Evolutionary conservation across 2,888 invertebrate species (phyloP).

Genomic region (Rhabditophanes sp.): DNA sequence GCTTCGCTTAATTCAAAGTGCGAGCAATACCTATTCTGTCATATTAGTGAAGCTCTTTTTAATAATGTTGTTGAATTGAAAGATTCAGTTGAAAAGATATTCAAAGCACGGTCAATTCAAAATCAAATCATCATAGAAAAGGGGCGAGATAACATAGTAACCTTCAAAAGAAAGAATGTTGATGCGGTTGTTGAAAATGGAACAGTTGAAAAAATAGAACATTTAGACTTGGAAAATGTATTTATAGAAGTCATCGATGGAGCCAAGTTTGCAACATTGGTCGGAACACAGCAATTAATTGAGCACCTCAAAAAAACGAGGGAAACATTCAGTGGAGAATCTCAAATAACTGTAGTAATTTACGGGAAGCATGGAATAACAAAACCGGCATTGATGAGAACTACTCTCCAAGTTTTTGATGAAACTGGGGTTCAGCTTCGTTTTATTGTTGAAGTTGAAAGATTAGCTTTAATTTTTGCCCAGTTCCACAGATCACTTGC

Average conservation of each 20-base stretch:
- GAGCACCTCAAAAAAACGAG: conserved; percentile 8
- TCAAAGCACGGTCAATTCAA: neutral
- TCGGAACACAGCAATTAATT: conserved; percentile 5
- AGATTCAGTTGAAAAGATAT: neutral
- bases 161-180: conserved; percentile 14
- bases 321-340: neutral
- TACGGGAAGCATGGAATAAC: conserved; percentile 9
- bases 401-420: conserved; percentile 13
- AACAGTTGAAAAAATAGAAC: conserved; percentile 11
- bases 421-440: conserved; percentile 14
- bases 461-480: conserved; percentile 20
- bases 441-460: conserved; percentile 8
- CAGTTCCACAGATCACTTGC: conserved; percentile 20
- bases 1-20: conserved; percentile 23
- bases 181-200: conserved; percentile 16
- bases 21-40: conserved; percentile 19
- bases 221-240: conserved; percentile 9
- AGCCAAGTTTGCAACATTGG: conserved; percentile 11
- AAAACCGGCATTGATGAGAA: too few species aligned
- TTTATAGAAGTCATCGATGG: conserved; percentile 13
- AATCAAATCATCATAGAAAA: neutral
- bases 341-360: conserved; percentile 13
- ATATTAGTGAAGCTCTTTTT: conserved; percentile 10
- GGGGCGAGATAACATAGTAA: conserved; percentile 5
- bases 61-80: conserved; percentile 13